Conservation (phyloP, 92 coral and sea anemone genomes). For the Palythoa heliodiscus region DNA sequence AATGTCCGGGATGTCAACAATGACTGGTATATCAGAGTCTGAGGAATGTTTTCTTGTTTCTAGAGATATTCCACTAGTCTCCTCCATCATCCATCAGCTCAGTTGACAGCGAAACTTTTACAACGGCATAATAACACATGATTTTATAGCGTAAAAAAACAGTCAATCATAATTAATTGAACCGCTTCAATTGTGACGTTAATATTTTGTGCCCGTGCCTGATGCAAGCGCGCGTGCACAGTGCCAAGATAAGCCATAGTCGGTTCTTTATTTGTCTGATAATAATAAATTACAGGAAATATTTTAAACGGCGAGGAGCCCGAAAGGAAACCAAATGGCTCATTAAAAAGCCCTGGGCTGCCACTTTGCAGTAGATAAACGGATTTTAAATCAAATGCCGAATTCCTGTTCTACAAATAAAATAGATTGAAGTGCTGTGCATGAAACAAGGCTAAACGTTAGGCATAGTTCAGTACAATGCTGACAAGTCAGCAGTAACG, state of each 20-base stretch:
- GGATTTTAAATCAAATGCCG: too few relatives aligned
- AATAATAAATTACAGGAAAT: too few relatives aligned
- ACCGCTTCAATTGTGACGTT: neutral
- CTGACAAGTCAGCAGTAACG: too few relatives aligned
- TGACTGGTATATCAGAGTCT: conserved; percentile 18
- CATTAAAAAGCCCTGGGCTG: too few relatives aligned
- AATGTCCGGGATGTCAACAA: conserved; percentile 24
- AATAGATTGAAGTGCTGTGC: too few relatives aligned
- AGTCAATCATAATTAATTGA: neutral
- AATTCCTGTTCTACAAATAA: too few relatives aligned
- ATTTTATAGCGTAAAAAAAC: too few relatives aligned
- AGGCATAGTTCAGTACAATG: too few relatives aligned
- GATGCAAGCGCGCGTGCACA: neutral
- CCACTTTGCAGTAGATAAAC: too few relatives aligned
- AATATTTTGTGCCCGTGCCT: neutral
- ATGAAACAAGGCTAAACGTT: too few relatives aligned
- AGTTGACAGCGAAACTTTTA: neutral
- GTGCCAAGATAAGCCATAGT: neutral
- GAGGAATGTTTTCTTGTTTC: conserved; percentile 11
- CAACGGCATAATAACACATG: too few relatives aligned
- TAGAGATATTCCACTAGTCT: neutral
- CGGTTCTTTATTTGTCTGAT: neutral
- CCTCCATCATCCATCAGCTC: neutral
- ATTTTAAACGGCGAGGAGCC: too few relatives aligned
- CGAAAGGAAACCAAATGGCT: neutral